Evolutionary conservation across 2,888 invertebrate genomes (phyloP), one percentile per base, ranked within the genome.

Genomic region (Hemicrepidius hirtus): DNA sequence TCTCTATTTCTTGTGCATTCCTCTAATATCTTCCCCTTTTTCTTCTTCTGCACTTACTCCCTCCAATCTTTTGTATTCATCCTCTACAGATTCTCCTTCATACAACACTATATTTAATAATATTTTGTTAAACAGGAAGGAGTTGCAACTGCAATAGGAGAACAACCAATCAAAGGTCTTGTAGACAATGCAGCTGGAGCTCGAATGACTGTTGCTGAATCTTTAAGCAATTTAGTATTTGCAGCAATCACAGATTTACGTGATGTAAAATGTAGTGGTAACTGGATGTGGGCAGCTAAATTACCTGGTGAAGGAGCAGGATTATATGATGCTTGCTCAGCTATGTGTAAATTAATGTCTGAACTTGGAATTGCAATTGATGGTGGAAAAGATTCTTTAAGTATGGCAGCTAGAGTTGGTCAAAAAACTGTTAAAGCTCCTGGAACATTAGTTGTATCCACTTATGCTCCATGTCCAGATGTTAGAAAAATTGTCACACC

Each of bases 271-370:
- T 98, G 98, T 85, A 97, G 97, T 44, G 99, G 97, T n/a, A 99
- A 99, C 87, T 99, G 99, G 99, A 99, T 99, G 99, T 99, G 99
- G 99, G 94, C 97, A 0, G 99, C 98, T 10, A 99, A 99, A 87
- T 88, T 97, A 16, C 93, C 95, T 0, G 96, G 95, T 0, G 98
- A 98, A 85, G 99, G 98, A 0, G 96, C 95, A 1, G 91, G 93
- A 13, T 88, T 99, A 24, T 94, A 93, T 75, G 92, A 93, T 74
- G 97, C 99, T 0, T 98, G 98, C 82, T 87, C 88, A 41, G 96
- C 97, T 13, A 94, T 98, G 91, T 97, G 97, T 84, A 87, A 88
- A 2, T 89, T 97, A 1, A 96, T 99, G 96, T 87, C 88, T 5
- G 85, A 90, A 78, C 87, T 98, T 0, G 97, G 94, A 37, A 81